Evolutionary conservation across 2,888 invertebrate species (phyloP), one percentile per base, ranked within the genome.

Genomic region (Epinotia bilunana): DNA sequence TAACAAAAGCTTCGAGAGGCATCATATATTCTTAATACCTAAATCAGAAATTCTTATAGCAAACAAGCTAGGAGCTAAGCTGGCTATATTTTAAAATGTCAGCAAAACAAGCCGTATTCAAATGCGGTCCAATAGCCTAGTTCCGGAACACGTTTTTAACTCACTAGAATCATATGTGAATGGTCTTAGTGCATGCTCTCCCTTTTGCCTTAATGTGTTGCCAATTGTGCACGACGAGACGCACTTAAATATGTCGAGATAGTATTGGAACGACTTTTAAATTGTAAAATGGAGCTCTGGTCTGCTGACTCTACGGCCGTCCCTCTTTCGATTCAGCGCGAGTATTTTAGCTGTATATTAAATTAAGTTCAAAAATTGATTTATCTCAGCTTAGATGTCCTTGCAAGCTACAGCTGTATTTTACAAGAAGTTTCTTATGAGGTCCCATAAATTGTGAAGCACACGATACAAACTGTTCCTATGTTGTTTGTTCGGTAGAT

Each of bases 341-440:
- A 81, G 84, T 85, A 80, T 81, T 85, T 84, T 83, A 83, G 83
- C 83, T 86, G 82, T 87, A 86, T 86, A 86, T 87, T 86, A 87
- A 87, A 87, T 87, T 85, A 83, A 79, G 82, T 83, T 85, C 78
- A 82, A 72, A 83, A 84, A 87, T 87, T 85, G 85, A 86, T 87
- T 86, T 86, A 86, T 85, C 76, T 78, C 74, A 78, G 77, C 76
- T 70, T 76, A 79, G 79, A 61, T 67, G 80, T 77, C 73, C 74
- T 74, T 74, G 57, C 72, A 75, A 75, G 76, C 64, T 70, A 79
- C 79, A 76, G 28, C 23, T 69, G 62, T 53, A 28, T 73, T 61
- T 61, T 74, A 68, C 60, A 58, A 55, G 28, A 55, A 43, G 60
- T 74, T 70, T 61, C 49, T 69, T 74, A 65, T 65, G 33, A 60